Conservation (phyloP, 1,140 invertebrate genomes). For the Heterodera schachtii region DNA sequence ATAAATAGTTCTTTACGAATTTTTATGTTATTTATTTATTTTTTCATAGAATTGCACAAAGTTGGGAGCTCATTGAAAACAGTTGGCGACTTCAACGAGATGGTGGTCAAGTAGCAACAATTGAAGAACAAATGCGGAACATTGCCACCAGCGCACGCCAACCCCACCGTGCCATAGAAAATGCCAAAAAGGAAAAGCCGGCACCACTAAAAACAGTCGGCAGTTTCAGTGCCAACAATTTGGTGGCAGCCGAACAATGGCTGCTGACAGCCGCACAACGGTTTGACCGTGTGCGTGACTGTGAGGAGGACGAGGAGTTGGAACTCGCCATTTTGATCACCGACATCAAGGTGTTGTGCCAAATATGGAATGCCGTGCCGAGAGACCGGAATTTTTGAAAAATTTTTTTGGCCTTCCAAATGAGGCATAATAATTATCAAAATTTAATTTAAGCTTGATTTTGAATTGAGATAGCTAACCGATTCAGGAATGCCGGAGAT, state of each 20-base stretch:
- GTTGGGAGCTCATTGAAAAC: conserved; percentile 73
- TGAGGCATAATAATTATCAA: no score
- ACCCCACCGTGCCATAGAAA: not conserved
- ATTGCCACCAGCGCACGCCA: no score
- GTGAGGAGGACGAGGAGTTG: conserved; percentile 5
- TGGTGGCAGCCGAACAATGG: conserved; percentile 7
- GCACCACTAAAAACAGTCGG: not conserved
- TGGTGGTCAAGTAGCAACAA: not conserved
- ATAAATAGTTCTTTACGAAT: no score
- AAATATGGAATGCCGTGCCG: not conserved
- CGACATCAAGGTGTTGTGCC: not conserved
- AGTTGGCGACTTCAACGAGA: conserved; percentile 50
- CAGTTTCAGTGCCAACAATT: not conserved
- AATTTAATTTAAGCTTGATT: no score
- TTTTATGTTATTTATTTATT: no score
- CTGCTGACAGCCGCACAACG: not conserved
- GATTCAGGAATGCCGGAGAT: no score
- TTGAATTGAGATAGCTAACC: no score
- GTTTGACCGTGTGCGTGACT: not conserved
- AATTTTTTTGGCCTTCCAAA: no score
- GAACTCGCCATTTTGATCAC: not conserved
- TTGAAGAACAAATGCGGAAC: no score
- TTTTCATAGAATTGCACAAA: conserved; percentile 74
- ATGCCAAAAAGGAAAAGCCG: not conserved
- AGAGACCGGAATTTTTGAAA: no score